A percentile compares a stretch with the other conserved stretches of the same genome.
These are phyloP conservation scores for Rhagologus leucostigma DNA, from an alignment of 2,113 vertebrate species.

Conservation along the genomic window DNA sequence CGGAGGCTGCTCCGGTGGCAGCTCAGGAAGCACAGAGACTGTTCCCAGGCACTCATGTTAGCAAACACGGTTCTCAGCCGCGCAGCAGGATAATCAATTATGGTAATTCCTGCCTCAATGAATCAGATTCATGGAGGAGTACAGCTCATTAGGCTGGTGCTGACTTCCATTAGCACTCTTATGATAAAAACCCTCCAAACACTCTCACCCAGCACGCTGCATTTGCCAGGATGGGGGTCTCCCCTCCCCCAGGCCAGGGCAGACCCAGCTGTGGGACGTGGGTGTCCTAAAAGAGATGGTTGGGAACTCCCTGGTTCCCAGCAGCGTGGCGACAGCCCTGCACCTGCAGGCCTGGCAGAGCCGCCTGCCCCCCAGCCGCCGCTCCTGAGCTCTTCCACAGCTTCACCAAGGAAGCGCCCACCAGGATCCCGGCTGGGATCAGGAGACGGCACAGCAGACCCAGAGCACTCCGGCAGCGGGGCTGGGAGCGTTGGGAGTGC, in stretches of 20 bases:
- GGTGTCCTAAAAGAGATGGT: background rate
- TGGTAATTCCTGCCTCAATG: conserved; percentile 67
- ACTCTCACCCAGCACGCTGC: background rate
- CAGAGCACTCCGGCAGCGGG: background rate
- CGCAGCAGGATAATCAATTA: conserved; percentile 70
- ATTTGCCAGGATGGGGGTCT: background rate
- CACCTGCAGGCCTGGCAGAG: accelerated
- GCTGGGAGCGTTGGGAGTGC: background rate
- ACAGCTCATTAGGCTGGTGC: conserved; percentile 58
- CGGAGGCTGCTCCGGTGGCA: accelerated
- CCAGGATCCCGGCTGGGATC: background rate
- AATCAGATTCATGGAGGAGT: conserved; percentile 63
- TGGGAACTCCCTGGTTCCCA: background rate
- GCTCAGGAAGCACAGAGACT: background rate
- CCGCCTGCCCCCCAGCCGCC: background rate
- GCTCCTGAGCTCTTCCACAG: background rate
- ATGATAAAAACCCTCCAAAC: conserved; percentile 14
- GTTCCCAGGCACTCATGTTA: conserved; percentile 14
- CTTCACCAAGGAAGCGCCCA: accelerated
- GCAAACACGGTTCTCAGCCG: conserved; percentile 23
- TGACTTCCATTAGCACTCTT: conserved; percentile 42
- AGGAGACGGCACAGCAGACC: background rate
- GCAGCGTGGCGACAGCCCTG: background rate
- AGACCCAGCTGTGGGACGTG: accelerated
- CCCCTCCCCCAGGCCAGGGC: background rate